phyloP scores from a whole-genome alignment of 2,797 vertebrate genomes.

The Phrynocephalus guinanensis region DNA sequence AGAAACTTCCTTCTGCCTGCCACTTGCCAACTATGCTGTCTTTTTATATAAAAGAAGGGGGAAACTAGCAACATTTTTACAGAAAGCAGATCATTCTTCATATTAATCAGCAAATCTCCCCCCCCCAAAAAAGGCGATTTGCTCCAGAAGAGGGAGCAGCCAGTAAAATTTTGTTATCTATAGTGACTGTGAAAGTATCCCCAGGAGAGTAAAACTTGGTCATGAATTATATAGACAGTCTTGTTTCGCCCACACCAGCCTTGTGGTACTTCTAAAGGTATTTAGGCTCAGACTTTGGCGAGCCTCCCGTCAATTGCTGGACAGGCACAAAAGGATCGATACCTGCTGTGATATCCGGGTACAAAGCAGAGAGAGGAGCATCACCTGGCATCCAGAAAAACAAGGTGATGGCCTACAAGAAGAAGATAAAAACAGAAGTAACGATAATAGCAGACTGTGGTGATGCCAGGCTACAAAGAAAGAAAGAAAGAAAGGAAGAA shows the following conservation, averaged over 20 bases:
- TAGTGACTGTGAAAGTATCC: not conserved
- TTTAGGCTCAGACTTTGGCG: not conserved
- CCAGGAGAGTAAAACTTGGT: not conserved
- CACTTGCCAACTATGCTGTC: not conserved
- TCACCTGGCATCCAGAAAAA: no score
- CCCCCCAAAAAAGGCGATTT: not conserved
- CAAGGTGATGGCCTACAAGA: not conserved
- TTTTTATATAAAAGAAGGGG: conserved; percentile 6
- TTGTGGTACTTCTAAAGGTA: not conserved
- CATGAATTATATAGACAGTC: not conserved
- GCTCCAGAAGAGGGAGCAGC: not conserved
- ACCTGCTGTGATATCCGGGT: not conserved
- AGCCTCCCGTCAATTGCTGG: not conserved
- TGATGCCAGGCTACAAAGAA: no score
- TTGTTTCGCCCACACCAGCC: not conserved
- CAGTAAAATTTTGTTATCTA: not conserved
- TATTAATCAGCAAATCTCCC: not conserved
- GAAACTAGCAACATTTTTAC: not conserved
- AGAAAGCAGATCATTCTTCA: conserved; percentile 6
- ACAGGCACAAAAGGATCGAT: no score
- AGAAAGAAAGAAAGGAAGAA: no score
- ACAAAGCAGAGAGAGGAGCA: not conserved
- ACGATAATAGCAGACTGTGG: no score
- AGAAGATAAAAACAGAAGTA: not conserved
- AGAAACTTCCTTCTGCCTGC: conserved; percentile 12